Conservation (phyloP, 2,113 vertebrate genomes). For the Ellobius talpinus region DNA sequence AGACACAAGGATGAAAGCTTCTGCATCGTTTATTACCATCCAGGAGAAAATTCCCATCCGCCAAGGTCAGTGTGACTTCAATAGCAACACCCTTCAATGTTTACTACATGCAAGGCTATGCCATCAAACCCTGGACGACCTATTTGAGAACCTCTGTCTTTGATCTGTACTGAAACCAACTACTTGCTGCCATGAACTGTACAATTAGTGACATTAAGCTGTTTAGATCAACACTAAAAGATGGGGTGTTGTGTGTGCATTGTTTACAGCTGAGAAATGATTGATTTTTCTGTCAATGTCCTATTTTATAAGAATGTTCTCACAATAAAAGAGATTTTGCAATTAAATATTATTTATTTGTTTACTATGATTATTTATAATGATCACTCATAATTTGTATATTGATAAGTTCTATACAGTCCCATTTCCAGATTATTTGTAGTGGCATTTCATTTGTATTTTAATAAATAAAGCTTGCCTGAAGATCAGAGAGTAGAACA, state of each 20-base stretch:
- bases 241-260: too few species aligned
- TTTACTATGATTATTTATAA: not conserved
- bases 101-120: not conserved
- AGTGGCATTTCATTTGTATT: too few species aligned
- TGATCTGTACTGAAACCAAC: not conserved
- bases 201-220: not conserved
- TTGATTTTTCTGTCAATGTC: not conserved
- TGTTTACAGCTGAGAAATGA: constrained; percentile 16
- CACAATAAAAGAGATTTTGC: not conserved
- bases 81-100: not conserved
- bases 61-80: not conserved
- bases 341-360: not conserved
- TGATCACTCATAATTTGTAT: not conserved
- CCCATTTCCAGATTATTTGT: not conserved
- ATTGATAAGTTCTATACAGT: not conserved
- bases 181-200: not conserved
- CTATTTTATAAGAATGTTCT: constrained; percentile 11
- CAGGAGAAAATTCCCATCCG: not conserved
- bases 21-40: not conserved
- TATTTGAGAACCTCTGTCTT: not conserved
- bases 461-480: too few species aligned
- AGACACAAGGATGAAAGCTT: not conserved
- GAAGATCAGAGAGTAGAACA: too few species aligned
- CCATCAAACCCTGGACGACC: not conserved
- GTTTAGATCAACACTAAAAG: not conserved